Evolutionary conservation across 2,113 vertebrate genomes (phyloP).

Genomic region (Pavo muticus): DNA sequence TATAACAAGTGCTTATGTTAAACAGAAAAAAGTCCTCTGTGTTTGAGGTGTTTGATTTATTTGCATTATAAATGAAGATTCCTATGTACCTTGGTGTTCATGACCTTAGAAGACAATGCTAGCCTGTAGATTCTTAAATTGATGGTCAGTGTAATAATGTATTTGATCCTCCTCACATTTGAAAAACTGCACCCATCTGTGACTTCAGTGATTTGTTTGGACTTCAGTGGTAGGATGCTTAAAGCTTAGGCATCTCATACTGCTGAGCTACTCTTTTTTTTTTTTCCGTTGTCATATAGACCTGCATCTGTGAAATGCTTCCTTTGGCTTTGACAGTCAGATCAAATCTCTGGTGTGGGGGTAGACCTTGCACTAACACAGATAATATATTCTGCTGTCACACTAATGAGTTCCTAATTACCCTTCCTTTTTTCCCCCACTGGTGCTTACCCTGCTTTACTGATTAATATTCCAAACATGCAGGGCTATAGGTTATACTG

Average conservation of each 20-base stretch:
- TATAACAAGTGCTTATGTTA: background rate
- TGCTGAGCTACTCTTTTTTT: background rate
- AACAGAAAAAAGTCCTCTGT: background rate
- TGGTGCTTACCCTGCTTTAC: slow-evolving; percentile 27
- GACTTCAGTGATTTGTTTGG: background rate
- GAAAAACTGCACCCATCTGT: background rate
- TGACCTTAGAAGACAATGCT: background rate
- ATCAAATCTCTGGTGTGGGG: slow-evolving; percentile 25
- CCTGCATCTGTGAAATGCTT: background rate
- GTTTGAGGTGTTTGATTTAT: background rate
- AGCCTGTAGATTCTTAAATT: background rate
- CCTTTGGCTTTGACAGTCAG: slow-evolving; percentile 15
- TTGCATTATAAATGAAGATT: background rate
- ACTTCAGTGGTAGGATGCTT: background rate
- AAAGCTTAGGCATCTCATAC: background rate
- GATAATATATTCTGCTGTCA: slow-evolving; percentile 60
- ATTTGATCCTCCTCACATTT: background rate
- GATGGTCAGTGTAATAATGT: background rate
- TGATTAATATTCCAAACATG: slow-evolving; percentile 56
- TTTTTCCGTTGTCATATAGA: background rate
- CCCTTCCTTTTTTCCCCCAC: background rate
- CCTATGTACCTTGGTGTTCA: background rate
- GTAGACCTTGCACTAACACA: background rate
- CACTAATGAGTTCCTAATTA: slow-evolving; percentile 60
- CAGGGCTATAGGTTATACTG: background rate